Evolutionary conservation across 2,888 invertebrate species (phyloP).

Genomic region (Hetaerina titia): DNA sequence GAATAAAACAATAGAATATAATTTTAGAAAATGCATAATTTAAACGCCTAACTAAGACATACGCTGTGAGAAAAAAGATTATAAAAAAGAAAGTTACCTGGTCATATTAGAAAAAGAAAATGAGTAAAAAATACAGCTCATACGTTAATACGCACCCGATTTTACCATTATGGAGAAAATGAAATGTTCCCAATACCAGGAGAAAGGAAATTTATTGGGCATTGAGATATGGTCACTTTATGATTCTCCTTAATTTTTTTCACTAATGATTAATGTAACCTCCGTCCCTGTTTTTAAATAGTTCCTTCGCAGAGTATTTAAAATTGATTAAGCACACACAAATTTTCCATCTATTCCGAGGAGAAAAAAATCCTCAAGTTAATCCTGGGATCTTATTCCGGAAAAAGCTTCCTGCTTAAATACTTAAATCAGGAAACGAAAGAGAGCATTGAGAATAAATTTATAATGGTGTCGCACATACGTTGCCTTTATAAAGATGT

Average conservation of each 20-base stretch:
- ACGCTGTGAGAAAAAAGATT: too few relatives aligned
- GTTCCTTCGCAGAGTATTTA: too few relatives aligned
- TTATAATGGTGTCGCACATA: not conserved
- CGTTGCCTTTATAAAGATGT: not conserved
- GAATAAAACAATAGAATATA: too few relatives aligned
- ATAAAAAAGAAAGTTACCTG: too few relatives aligned
- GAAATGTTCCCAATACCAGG: not conserved
- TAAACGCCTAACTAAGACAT: too few relatives aligned
- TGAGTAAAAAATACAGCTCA: too few relatives aligned
- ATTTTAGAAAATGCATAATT: too few relatives aligned
- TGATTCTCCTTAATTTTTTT: not conserved
- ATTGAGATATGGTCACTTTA: not conserved
- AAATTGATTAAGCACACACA: too few relatives aligned
- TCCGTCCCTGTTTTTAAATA: not conserved
- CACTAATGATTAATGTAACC: not conserved
- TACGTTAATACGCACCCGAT: too few relatives aligned
- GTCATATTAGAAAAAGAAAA: too few relatives aligned
- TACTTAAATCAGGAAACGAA: not conserved
- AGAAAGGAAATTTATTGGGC: not conserved
- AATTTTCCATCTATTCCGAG: not conserved
- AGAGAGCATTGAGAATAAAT: conserved; percentile 3
- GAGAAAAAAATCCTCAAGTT: not conserved
- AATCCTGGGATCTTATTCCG: not conserved
- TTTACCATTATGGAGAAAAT: not conserved
- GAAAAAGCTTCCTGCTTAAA: not conserved